These are phyloP conservation scores for Prunella fulvescens DNA, from an alignment of 2,113 vertebrate species.

Conservation along the genomic window DNA sequence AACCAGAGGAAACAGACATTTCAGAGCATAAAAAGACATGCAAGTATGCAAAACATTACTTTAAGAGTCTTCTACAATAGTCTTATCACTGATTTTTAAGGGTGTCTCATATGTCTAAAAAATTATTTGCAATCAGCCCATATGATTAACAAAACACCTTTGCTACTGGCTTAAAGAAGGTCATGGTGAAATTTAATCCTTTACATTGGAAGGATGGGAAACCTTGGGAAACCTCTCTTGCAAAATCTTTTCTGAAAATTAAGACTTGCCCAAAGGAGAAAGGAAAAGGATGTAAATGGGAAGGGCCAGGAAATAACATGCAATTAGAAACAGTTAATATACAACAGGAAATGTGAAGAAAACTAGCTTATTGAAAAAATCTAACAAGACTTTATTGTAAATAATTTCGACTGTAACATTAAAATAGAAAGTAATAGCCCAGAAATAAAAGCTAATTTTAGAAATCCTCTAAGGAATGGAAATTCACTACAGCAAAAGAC, in stretches of 20 bases:
- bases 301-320: background rate
- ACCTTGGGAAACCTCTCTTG: background rate
- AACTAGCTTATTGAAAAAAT: background rate
- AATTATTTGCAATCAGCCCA: background rate
- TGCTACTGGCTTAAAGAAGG: background rate
- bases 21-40: background rate
- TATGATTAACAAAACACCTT: background rate
- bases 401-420: background rate
- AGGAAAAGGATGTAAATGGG: background rate
- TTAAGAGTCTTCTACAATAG: background rate
- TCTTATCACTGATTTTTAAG: background rate
- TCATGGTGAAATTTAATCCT: background rate
- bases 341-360: background rate
- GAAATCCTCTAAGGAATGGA: background rate
- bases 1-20: background rate
- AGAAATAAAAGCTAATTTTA: background rate
- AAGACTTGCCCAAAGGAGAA: background rate
- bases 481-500: background rate
- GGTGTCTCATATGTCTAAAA: background rate
- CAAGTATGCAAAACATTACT: background rate
- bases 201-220: background rate
- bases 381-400: background rate
- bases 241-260: background rate
- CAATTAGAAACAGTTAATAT: background rate
- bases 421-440: background rate